Percentiles rank a stretch among this genome's conserved stretches.
Conservation (phyloP, 2,797 vertebrate species). For the Myotis myotis region DNA sequence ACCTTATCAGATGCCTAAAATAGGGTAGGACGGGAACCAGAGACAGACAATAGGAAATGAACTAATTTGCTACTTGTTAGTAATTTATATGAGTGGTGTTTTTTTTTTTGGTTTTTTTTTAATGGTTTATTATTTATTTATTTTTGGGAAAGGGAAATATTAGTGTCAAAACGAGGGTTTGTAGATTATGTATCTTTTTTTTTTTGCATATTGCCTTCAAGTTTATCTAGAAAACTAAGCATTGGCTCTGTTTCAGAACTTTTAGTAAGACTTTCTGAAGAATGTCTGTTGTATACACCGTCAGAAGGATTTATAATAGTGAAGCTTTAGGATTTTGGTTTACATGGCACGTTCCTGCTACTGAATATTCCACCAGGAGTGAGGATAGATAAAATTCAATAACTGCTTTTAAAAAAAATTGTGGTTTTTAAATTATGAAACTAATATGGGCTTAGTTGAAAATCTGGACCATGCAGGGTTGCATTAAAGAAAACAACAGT, state of each 20-base stretch:
- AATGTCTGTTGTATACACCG: background rate
- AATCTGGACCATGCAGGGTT: background rate
- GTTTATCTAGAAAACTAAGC: slow-evolving; percentile 10
- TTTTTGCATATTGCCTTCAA: background rate
- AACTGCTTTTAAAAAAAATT: background rate
- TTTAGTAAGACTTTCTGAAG: slow-evolving; percentile 37
- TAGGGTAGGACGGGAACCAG: background rate
- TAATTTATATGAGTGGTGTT: background rate
- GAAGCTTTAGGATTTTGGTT: slow-evolving; percentile 13
- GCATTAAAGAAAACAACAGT: slow-evolving; percentile 24
- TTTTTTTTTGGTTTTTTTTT: background rate
- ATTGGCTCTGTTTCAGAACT: background rate
- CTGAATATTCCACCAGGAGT: background rate
- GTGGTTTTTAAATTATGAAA: slow-evolving; percentile 45
- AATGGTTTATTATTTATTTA: background rate
- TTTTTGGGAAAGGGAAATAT: background rate
- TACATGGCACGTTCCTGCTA: background rate
- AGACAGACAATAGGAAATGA: background rate
- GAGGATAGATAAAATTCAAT: slow-evolving; percentile 21
- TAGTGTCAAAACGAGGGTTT: slow-evolving; percentile 1
- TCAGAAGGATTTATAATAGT: slow-evolving; percentile 4
- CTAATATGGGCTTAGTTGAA: background rate
- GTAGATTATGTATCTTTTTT: background rate
- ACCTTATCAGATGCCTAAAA: background rate
- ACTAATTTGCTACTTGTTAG: background rate